phyloP scores from a whole-genome alignment of 30 jellyfish, hydroid and myxozoan species.

The Cassiopea xamachana region DNA sequence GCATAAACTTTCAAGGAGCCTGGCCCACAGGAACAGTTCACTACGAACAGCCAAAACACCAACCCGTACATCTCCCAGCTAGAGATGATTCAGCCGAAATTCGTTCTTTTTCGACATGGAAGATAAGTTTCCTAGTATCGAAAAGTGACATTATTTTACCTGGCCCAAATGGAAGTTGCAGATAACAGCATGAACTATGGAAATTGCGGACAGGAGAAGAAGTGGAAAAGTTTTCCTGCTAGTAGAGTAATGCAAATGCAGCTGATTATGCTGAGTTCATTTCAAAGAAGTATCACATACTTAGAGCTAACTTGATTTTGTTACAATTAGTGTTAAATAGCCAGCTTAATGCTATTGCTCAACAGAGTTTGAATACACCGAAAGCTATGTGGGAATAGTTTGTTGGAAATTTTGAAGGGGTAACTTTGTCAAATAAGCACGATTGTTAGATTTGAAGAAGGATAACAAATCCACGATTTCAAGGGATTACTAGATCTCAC shows the following conservation, averaged over 20 bases:
- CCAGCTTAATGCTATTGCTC: not conserved
- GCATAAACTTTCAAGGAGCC: too few relatives aligned
- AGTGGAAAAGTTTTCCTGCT: not conserved
- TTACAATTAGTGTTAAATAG: not conserved
- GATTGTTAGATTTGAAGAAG: not conserved
- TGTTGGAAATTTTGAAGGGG: not conserved
- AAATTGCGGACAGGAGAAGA: not conserved
- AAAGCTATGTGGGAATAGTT: not conserved
- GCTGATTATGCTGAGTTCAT: not conserved
- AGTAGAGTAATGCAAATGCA: not conserved
- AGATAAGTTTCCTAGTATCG: not conserved
- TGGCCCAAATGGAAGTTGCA: not conserved
- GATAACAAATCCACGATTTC: not conserved
- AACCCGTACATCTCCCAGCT: too few relatives aligned
- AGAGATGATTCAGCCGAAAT: too few relatives aligned
- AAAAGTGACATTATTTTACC: not conserved
- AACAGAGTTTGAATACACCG: not conserved
- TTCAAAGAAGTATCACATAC: not conserved
- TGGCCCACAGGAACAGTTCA: too few relatives aligned
- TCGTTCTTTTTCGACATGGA: not conserved
- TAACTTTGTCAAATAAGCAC: not conserved
- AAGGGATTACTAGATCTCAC: not conserved
- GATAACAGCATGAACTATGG: not conserved
- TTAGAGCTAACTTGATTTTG: not conserved
- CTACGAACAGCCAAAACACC: too few relatives aligned